Conservation (phyloP, 2,113 vertebrate genomes). For the Poeciliopsis occidentalis region DNA sequence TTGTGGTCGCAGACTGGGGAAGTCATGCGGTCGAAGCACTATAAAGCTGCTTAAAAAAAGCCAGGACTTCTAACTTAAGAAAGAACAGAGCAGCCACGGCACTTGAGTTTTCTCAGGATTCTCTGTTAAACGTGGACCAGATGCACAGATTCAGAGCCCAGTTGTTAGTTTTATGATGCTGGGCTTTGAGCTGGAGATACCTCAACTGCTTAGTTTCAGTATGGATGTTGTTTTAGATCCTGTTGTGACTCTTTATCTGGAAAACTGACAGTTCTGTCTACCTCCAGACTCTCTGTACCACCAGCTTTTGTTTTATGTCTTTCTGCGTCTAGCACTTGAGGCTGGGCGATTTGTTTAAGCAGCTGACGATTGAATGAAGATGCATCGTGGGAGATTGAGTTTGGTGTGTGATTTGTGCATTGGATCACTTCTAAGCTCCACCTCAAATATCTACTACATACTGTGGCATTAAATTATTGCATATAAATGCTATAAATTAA, state of each 20-base stretch:
- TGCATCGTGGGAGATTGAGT: constrained; percentile 72
- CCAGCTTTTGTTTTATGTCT: constrained; percentile 68
- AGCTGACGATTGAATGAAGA: constrained; percentile 74
- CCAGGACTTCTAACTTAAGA: constrained; percentile 70
- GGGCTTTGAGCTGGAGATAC: constrained; percentile 63
- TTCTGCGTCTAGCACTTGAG: constrained; percentile 66
- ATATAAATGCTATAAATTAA: constrained; percentile 48
- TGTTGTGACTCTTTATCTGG: constrained; percentile 51
- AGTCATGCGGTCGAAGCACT: constrained; percentile 75
- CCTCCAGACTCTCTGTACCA: constrained; percentile 57
- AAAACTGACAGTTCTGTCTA: constrained; percentile 54
- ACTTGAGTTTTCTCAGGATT: constrained; percentile 67
- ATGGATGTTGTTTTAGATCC: constrained; percentile 45
- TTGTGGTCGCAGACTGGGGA: constrained; percentile 76
- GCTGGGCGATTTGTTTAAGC: constrained; percentile 76
- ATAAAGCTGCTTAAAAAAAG: constrained; percentile 74
- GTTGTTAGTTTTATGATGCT: constrained; percentile 75
- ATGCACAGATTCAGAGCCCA: constrained; percentile 69
- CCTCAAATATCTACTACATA: constrained; percentile 41
- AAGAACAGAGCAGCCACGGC: constrained; percentile 64
- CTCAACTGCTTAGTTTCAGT: constrained; percentile 46
- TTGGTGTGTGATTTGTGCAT: constrained; percentile 75
- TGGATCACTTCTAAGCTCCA: constrained; percentile 50
- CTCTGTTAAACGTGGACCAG: constrained; percentile 52
- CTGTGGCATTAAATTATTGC: constrained; percentile 58